These are phyloP conservation scores for Takifugu bimaculatus DNA, from an alignment of 2,113 vertebrate species.

Conservation along the genomic window DNA sequence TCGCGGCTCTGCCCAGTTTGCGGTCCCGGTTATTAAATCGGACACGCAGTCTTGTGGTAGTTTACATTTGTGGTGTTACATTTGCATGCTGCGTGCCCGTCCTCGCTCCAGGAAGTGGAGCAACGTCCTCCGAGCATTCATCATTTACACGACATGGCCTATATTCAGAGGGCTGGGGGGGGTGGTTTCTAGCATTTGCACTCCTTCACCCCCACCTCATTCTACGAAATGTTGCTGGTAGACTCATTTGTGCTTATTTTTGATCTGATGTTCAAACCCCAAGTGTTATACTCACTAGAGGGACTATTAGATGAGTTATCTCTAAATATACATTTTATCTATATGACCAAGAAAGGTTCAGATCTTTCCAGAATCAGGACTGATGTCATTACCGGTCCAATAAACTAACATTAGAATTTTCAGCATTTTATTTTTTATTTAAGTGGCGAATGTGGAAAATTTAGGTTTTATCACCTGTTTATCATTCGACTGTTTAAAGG, in stretches of 20 bases:
- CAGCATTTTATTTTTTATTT: too few relatives aligned
- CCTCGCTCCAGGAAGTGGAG: slow-evolving; percentile 51
- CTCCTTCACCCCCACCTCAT: slow-evolving; percentile 23
- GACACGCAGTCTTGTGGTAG: slow-evolving; percentile 6
- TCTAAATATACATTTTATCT: too few relatives aligned
- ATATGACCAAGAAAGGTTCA: too few relatives aligned
- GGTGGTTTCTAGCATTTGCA: slow-evolving; percentile 27
- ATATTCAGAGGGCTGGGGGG: slow-evolving; percentile 48
- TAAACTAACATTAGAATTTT: too few relatives aligned
- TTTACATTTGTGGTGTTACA: slow-evolving; percentile 21
- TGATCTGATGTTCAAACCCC: neutral
- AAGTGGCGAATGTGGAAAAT: too few relatives aligned
- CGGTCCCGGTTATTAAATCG: slow-evolving; percentile 24
- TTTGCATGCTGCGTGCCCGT: slow-evolving; percentile 47
- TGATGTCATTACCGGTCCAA: too few relatives aligned
- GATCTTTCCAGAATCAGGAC: too few relatives aligned
- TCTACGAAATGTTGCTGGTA: slow-evolving; percentile 25
- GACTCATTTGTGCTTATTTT: neutral
- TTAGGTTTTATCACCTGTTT: too few relatives aligned
- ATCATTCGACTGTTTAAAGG: too few relatives aligned
- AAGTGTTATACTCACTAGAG: too few relatives aligned
- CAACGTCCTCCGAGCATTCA: slow-evolving; percentile 64
- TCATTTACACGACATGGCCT: slow-evolving; percentile 68
- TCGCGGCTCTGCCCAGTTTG: slow-evolving; percentile 20
- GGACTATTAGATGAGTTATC: too few relatives aligned